Conservation (phyloP, 2,888 invertebrate genomes). For the Aleiodes alternator region DNA sequence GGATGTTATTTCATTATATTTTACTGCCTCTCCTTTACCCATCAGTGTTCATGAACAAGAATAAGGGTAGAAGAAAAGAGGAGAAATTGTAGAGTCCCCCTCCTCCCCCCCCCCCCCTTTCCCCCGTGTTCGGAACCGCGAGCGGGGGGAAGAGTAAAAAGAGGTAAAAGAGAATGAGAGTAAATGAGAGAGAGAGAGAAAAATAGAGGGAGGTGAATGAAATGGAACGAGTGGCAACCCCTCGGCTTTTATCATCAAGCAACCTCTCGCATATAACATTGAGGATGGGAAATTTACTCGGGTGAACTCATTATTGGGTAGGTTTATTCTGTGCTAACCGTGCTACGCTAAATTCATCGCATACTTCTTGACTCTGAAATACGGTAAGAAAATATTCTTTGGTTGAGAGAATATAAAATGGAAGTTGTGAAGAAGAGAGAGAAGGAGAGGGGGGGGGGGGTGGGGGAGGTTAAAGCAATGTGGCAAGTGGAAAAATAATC, state of each 20-base stretch:
- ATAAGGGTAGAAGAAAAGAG: conserved; percentile 13
- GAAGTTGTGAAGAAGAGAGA: background rate
- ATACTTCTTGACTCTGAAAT: conserved; percentile 9
- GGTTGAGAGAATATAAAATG: conserved; percentile 23
- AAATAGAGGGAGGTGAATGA: conserved; percentile 70
- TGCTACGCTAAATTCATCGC: conserved; percentile 45
- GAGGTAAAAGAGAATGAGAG: conserved; percentile 59
- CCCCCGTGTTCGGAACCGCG: background rate
- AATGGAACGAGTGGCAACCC: conserved; percentile 73
- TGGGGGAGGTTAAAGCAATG: conserved; percentile 2
- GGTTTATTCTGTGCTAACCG: conserved; percentile 74
- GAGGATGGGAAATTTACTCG: conserved; percentile 67
- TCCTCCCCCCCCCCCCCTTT: background rate
- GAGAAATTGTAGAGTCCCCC: conserved; percentile 11
- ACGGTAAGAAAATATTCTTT: conserved; percentile 38
- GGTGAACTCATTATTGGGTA: conserved; percentile 72
- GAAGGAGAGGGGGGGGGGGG: no score
- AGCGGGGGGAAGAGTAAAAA: conserved; percentile 11
- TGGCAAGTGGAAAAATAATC: conserved; percentile 25
- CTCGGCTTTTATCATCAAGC: conserved; percentile 50
- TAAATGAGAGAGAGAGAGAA: no score
- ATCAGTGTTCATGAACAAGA: conserved; percentile 21
- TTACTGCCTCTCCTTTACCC: conserved; percentile 53
- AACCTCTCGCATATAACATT: conserved; percentile 66
- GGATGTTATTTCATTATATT: conserved; percentile 61